Evolutionary conservation across 2,888 invertebrate genomes (phyloP).

Genomic region (Nomada fucata): DNA sequence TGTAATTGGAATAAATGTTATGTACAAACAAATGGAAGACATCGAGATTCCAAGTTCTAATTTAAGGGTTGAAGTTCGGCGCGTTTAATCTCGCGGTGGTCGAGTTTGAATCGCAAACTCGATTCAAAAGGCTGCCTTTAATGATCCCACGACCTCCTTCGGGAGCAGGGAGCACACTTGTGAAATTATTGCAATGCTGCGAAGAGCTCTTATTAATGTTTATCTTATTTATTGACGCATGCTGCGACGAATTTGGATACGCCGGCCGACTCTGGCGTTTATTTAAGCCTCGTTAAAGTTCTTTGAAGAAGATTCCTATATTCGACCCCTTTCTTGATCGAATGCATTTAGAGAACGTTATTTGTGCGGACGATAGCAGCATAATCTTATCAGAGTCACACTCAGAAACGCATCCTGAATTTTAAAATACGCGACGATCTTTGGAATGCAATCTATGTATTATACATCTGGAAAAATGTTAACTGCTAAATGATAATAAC

Average conservation of each 20-base stretch:
- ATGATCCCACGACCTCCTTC: neutral
- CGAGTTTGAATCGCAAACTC: neutral
- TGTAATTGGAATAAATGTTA: too few relatives aligned
- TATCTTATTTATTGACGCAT: neutral
- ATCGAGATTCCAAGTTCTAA: neutral
- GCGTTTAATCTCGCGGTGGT: too few relatives aligned
- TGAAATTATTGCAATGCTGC: neutral
- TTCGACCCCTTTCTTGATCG: neutral
- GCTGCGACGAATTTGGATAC: neutral
- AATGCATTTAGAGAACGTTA: neutral
- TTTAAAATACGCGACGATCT: neutral
- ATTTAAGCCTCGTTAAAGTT: neutral
- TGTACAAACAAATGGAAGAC: too few relatives aligned
- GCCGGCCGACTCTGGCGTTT: neutral
- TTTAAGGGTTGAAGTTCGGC: neutral
- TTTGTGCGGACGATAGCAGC: neutral
- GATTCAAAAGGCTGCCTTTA: neutral
- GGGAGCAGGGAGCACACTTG: too few relatives aligned
- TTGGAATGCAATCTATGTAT: neutral
- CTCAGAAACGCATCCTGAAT: neutral
- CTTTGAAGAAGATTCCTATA: neutral
- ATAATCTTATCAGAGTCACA: neutral
- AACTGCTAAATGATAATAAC: too few relatives aligned
- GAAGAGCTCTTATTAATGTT: slow-evolving; percentile 2
- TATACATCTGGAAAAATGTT: neutral